Base-by-base conservation (phyloP, 2,888 invertebrate genomes). In the Helicoverpa assulta region DNA sequence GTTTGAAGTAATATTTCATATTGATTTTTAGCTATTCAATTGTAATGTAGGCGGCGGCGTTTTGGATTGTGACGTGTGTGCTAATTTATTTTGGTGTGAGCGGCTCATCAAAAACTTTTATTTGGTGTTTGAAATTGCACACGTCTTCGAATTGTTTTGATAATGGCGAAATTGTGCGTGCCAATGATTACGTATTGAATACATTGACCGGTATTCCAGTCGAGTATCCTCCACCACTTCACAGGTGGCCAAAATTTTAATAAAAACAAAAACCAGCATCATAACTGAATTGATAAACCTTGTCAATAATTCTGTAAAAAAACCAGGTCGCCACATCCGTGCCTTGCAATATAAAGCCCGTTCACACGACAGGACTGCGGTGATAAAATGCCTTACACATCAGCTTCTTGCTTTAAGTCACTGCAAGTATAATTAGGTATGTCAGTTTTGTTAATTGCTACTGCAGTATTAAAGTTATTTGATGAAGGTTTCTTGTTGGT, bases 21-120 rank as follows among this genome's bases (percentile, higher is more conserved):
- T 78, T 69, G 73, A 83, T 80, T 79, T 67, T 61, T 71, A 55
- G 63, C 75, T 56, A 78, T 76, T 76, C 73, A 82, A 78, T 81
- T 70, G 63, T 79, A 80, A 70, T 73, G 37, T 57, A 19, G 64
- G 67, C 47, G 21, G 50, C 54, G n/a, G 40, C 21, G 60, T 62
- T 67, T 68, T 61, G 19, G 21, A 10, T 52, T 47, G 53, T 80
- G 70, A 79, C 70, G 54, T 60, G 56, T 62, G 14, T 18, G 16
- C 18, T 19, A 63, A 33, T 19, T 43, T 14, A 33, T 19, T 47
- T 16, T n/a, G 47, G 47, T 47, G 12, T 47, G 10, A 4, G 47
- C 47, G 47, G 47, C 47, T n/a, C 47, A n/a, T 47, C 47, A 47
- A 47, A n/a, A 8, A 8, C 10, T 10, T 33, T 33, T 33, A 33